Base-by-base conservation (phyloP, 1,140 invertebrate genomes). In the Luehdorfia chinensis region DNA sequence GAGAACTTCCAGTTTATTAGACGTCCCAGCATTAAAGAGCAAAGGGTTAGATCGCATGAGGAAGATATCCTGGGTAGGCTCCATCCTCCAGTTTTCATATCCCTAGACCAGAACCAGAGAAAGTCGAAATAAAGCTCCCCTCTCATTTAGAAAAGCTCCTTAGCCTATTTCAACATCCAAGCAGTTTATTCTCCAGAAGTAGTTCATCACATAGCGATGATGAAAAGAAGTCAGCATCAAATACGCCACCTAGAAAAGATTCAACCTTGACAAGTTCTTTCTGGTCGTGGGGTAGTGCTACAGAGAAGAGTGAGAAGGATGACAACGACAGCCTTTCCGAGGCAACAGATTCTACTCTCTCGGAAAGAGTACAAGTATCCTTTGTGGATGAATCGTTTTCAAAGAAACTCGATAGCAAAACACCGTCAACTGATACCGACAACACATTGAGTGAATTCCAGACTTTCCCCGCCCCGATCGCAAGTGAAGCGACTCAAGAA, bases 11-110 rank as follows among this genome's bases (percentile, higher is more conserved):
- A 87, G 84, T 54, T 45, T 87, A 12, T 50, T 88, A 0, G 87
- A 88, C 33, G 84, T 88, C 2, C 87, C 75, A 1, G 83, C 75
- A 4, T 52, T 87, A 43, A 84, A 79, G 41, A 68, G 67, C 9
- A 86, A 86, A 54, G 76, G 75, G 1, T 46, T 75, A 47, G 73
- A 83, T 49, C 39, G 86, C 14, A 81, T 85, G 51, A 72, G 89
- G 5, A 90, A 90, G 63, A 85, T 88, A 18, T 90, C 89, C 0
- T 90, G 87, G 87, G 88, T 90, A n/a, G n/a, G 70, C 81, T 0
- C 77, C 83, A 0, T 83, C 87, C 3, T 62, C 79, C 2, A 81
- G 77, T 34, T 79, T 84, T 41, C 69, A 78, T 32, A 69, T 84
- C 47, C 74, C 75, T 1, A 75, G 68, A 49, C 66, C 73, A 3